A percentile compares a stretch with the other conserved stretches of the same genome.
Evolutionary conservation across 1,140 invertebrate genomes (phyloP).

Genomic region (Brevipalpus yothersi): DNA sequence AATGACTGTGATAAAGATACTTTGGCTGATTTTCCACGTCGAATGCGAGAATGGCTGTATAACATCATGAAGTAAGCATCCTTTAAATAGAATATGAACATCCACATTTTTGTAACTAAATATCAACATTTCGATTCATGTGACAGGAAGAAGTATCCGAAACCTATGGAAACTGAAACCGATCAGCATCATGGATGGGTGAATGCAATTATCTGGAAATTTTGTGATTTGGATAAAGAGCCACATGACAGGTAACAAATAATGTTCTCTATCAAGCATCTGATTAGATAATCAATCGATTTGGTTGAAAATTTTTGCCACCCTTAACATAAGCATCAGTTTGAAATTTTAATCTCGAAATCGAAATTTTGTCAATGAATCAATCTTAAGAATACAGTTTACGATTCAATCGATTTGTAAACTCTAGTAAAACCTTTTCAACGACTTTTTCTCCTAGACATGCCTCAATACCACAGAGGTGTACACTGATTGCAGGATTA

Average conservation of each 20-base stretch:
- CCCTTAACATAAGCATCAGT: too few species aligned
- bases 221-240: constrained; percentile 73
- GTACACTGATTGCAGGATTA: too few species aligned
- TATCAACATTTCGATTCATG: background rate
- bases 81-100: too few species aligned
- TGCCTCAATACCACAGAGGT: too few species aligned
- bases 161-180: background rate
- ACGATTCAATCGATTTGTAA: too few species aligned
- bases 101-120: background rate
- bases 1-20: constrained; percentile 52
- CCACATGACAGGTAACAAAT: constrained; percentile 44
- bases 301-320: too few species aligned
- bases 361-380: too few species aligned
- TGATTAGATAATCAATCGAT: too few species aligned
- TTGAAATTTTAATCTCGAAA: too few species aligned
- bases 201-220: constrained; percentile 85
- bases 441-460: too few species aligned
- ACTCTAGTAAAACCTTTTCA: too few species aligned
- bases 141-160: background rate
- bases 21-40: constrained; percentile 64
- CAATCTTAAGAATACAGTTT: too few species aligned
- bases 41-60: constrained; percentile 90
- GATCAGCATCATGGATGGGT: constrained; percentile 38
- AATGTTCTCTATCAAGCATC: background rate
- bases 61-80: constrained; percentile 65